These are phyloP conservation scores for Pseudolaguvia tuberculata DNA, from an alignment of 2,113 vertebrate species.

Conservation along the genomic window DNA sequence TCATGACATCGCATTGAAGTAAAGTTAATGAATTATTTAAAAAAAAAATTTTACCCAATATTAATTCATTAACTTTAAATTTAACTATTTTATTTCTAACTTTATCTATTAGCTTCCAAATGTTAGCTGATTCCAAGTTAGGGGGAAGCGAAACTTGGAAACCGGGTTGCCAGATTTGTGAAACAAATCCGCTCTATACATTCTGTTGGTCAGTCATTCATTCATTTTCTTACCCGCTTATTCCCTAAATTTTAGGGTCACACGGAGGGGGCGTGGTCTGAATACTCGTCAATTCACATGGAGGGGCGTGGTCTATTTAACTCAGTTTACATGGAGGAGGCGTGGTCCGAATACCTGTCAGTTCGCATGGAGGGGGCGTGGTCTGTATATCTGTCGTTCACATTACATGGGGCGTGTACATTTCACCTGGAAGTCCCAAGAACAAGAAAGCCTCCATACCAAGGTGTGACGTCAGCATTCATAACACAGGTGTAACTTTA, in stretches of 20 bases:
- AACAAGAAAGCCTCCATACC: too few relatives aligned
- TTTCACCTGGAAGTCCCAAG: neutral
- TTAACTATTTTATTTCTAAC: neutral
- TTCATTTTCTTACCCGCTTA: too few relatives aligned
- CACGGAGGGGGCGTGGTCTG: neutral
- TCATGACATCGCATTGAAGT: too few relatives aligned
- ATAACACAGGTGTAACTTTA: too few relatives aligned
- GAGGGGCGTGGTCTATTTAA: neutral
- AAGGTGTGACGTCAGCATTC: too few relatives aligned
- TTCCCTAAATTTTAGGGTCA: too few relatives aligned
- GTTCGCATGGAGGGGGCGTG: neutral
- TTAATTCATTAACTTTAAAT: neutral
- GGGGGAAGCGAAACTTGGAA: neutral
- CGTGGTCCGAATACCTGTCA: neutral
- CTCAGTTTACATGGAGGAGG: neutral
- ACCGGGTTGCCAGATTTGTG: neutral
- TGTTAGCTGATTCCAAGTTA: neutral
- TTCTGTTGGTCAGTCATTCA: too few relatives aligned
- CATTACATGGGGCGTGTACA: too few relatives aligned
- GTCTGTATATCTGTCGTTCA: too few relatives aligned
- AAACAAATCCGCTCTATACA: neutral
- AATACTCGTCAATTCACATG: fast-evolving
- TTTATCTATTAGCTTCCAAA: neutral
- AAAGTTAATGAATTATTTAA: too few relatives aligned
- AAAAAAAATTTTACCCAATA: too few relatives aligned